A percentile compares a stretch with the other conserved stretches of the same genome.
phyloP scores from a whole-genome alignment of 2,888 invertebrate species.

The Halictus ligatus region DNA sequence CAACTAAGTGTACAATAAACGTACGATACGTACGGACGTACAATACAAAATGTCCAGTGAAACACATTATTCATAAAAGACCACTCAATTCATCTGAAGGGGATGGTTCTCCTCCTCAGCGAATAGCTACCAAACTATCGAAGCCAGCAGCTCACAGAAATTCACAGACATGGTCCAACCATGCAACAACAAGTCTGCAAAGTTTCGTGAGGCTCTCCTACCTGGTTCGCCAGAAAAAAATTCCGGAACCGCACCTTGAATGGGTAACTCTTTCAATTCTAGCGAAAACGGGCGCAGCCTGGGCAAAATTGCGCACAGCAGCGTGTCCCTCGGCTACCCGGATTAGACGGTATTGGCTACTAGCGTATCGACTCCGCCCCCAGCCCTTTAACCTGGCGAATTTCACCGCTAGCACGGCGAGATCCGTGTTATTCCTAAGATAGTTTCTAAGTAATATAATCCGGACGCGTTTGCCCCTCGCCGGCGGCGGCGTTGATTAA shows the following conservation, averaged over 20 bases:
- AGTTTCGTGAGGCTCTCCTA: neutral
- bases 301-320: slow-evolving; percentile 19
- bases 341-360: slow-evolving; percentile 44
- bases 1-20: too few species aligned
- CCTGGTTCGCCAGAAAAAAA: neutral
- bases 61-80: too few species aligned
- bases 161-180: too few species aligned
- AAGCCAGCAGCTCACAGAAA: too few species aligned
- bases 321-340: slow-evolving; percentile 3
- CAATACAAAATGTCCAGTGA: too few species aligned
- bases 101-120: too few species aligned
- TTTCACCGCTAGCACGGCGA: slow-evolving; percentile 40
- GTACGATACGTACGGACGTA: too few species aligned
- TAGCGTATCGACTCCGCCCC: slow-evolving; percentile 23
- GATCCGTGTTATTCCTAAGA: slow-evolving; percentile 67
- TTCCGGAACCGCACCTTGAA: neutral
- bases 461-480: slow-evolving; percentile 35
- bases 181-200: too few species aligned
- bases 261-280: neutral
- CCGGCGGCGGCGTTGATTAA: slow-evolving; percentile 73
- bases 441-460: slow-evolving; percentile 79
- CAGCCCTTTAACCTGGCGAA: slow-evolving; percentile 22
- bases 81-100: too few species aligned
- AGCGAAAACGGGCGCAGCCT: neutral
- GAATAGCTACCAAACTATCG: too few species aligned